These are phyloP conservation scores for Congeria kusceri DNA, from an alignment of 2,888 invertebrate species.

Conservation along the genomic window DNA sequence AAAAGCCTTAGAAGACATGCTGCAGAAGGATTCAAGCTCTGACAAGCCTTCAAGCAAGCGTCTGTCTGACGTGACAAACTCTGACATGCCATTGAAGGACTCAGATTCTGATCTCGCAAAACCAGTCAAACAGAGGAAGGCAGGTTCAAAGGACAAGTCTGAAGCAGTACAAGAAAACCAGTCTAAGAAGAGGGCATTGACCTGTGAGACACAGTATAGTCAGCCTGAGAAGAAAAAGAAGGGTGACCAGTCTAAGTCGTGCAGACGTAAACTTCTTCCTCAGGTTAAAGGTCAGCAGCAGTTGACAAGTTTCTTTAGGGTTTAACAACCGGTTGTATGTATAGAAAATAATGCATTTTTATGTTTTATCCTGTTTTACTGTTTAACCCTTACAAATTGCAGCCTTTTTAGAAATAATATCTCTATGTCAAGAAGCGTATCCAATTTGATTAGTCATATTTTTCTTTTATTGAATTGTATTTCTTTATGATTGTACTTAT, in stretches of 20 bases:
- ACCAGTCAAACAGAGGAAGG: conserved; percentile 20
- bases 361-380: neutral
- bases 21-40: conserved; percentile 68
- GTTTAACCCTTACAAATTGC: neutral
- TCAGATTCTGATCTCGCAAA: neutral
- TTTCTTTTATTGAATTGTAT: no score
- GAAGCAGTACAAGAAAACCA: conserved; percentile 21
- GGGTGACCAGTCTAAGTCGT: conserved; percentile 60
- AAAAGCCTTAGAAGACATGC: conserved; percentile 60
- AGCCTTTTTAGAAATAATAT: no score
- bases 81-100: neutral
- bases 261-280: conserved; percentile 72
- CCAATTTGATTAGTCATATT: no score
- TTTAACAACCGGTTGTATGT: conserved; percentile 44
- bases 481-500: no score
- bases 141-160: conserved; percentile 13
- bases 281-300: conserved; percentile 78
- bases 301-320: conserved; percentile 71
- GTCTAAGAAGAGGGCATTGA: conserved; percentile 56
- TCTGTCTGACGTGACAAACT: conserved; percentile 7
- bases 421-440: no score
- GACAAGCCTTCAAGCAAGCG: conserved; percentile 22
- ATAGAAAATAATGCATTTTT: neutral
- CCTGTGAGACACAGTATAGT: conserved; percentile 41
- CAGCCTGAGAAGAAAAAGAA: conserved; percentile 67